phyloP scores from a whole-genome alignment of 2,888 invertebrate genomes.

The Lasiommata megera region DNA sequence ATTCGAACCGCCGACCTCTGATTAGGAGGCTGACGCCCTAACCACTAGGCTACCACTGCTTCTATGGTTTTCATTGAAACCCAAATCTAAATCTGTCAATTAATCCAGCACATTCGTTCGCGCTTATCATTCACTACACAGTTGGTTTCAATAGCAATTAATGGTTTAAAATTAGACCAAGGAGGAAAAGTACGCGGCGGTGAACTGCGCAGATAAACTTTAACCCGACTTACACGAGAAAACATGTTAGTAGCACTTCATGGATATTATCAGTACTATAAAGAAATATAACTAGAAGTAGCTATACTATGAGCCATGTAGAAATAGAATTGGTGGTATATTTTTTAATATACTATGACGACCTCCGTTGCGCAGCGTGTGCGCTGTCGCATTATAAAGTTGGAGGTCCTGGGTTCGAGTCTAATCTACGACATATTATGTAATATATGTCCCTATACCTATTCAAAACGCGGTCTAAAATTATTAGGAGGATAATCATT shows the following conservation, averaged over 20 bases:
- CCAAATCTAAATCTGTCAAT: conserved; percentile 13
- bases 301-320: not conserved
- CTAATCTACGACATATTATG: no score
- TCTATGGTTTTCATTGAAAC: not conserved
- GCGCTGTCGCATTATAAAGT: no score
- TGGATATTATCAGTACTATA: not conserved
- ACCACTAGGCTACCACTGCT: no score
- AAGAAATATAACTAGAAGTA: not conserved
- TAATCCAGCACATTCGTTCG: not conserved
- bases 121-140: conserved; percentile 22
- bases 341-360: no score
- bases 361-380: no score
- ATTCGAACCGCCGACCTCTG: no score
- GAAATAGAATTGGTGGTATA: not conserved
- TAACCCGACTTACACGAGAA: conserved; percentile 42
- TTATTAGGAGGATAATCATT: no score
- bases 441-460: no score
- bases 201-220: conserved; percentile 55
- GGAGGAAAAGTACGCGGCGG: conserved; percentile 65
- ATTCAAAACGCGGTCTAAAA: no score
- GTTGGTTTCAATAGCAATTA: conserved; percentile 44
- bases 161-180: conserved; percentile 62
- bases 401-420: no score
- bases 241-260: conserved; percentile 21
- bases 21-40: no score